These are phyloP conservation scores for Diaperis boleti DNA, from an alignment of 2,888 invertebrate genomes.

Conservation along the genomic window DNA sequence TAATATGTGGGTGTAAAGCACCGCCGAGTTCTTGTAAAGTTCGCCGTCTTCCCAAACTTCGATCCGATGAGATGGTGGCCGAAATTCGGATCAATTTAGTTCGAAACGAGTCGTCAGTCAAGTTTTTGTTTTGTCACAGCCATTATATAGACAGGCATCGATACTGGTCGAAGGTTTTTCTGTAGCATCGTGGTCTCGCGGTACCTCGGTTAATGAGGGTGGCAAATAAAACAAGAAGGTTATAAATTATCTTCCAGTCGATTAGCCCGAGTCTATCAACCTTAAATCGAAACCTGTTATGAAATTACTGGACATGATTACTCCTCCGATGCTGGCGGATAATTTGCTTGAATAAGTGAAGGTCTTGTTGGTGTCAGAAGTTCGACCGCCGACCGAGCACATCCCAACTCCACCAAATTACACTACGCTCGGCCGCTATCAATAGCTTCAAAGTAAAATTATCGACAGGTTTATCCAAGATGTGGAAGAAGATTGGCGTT, in stretches of 20 bases:
- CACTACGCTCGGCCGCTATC: constrained; percentile 11
- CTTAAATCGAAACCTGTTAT: constrained; percentile 66
- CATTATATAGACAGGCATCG: constrained; percentile 64
- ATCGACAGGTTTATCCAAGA: too few relatives aligned
- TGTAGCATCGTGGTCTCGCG: constrained; percentile 56
- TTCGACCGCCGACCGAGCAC: constrained; percentile 37
- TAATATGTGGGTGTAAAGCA: constrained; percentile 46
- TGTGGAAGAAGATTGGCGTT: too few relatives aligned
- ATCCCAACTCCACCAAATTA: constrained; percentile 28
- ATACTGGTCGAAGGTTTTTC: constrained; percentile 63
- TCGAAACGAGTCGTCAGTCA: constrained; percentile 61
- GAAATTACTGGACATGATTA: constrained; percentile 65
- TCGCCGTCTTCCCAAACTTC: constrained; percentile 20
- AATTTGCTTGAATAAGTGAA: constrained; percentile 62
- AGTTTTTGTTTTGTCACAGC: constrained; percentile 66
- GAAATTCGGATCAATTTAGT: constrained; percentile 62
- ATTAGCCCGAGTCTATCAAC: constrained; percentile 66
- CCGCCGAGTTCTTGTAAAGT: constrained; percentile 29
- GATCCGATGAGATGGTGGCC: constrained; percentile 40
- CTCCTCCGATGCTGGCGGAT: constrained; percentile 61
- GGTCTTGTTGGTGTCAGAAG: constrained; percentile 44
- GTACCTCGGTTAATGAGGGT: constrained; percentile 64
- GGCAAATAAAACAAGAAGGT: constrained; percentile 65
- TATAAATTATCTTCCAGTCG: constrained; percentile 65
- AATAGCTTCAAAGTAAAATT: neutral